These are phyloP conservation scores for Macaria liturata DNA, from an alignment of 2,888 invertebrate genomes.

Conservation along the genomic window DNA sequence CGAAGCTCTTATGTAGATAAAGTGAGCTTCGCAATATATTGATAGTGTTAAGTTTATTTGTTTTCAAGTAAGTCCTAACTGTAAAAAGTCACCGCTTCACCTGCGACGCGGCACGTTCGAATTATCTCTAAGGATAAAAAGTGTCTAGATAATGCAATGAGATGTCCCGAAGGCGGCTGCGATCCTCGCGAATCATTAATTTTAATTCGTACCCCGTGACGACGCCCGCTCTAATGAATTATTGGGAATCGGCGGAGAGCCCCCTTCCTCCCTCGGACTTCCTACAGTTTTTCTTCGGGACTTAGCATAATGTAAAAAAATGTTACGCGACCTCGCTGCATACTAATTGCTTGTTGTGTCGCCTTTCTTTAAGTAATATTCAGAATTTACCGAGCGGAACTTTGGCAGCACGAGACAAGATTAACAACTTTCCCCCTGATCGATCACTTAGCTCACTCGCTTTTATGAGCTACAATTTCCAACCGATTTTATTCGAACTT, in stretches of 20 bases:
- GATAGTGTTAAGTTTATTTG: not conserved
- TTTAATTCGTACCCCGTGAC: conserved; percentile 81
- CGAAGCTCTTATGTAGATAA: not conserved
- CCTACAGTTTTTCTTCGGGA: conserved; percentile 74
- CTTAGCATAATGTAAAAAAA: conserved; percentile 82
- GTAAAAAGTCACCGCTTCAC: conserved; percentile 66
- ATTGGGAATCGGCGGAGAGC: conserved; percentile 77
- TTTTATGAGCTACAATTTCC: conserved; percentile 63
- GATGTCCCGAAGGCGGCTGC: conserved; percentile 66
- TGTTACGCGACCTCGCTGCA: conserved; percentile 74
- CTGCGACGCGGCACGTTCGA: conserved; percentile 67
- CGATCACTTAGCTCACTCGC: conserved; percentile 70
- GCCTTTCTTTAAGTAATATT: conserved; percentile 64
- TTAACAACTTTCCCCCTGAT: conserved; percentile 77
- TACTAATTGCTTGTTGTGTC: conserved; percentile 82
- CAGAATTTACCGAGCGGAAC: conserved; percentile 66
- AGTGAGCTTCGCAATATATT: not conserved
- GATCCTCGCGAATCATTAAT: conserved; percentile 80
- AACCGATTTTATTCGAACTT: conserved; percentile 53
- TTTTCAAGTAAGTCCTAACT: conserved; percentile 46
- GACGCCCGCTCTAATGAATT: conserved; percentile 79
- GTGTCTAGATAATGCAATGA: conserved; percentile 72
- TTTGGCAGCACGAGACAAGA: conserved; percentile 67
- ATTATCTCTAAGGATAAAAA: conserved; percentile 75
- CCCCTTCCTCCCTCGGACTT: conserved; percentile 62